Base-by-base conservation (phyloP, 2,888 invertebrate genomes). In the Shargacucullia verbasci region DNA sequence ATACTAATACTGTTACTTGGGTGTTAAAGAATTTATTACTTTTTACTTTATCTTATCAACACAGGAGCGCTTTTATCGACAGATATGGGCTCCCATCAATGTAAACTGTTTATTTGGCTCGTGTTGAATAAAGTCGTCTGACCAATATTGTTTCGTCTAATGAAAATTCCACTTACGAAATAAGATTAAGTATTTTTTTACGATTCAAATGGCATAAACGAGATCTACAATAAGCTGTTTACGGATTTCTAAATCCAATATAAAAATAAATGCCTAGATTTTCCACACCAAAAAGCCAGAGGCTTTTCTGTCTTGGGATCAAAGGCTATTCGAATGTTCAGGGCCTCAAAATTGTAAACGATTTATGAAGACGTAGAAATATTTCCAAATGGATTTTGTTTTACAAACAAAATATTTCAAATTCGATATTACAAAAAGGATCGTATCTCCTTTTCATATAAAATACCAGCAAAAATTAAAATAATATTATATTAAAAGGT, bases 1-100 rank as follows among this genome's bases (percentile, higher is more conserved):
- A 73, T 69, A 70, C 66, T 56, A 59, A 64, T 72, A 75, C n/a
- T n/a, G n/a, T 56, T 67, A 66, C 52, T 62, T 64, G 20, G 59
- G 20, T 40, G 46, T 56, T 59, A 20, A 47, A 72, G 53, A 59
- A 70, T 61, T 63, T 46, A 59, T 59, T 63, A 52, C 25, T 38
- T 48, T 60, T 59, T 63, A 52, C 25, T 38, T 48, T 60, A 64
- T 72, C 75, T 76, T 72, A 67, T 69, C 72, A 33, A 48, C 34
- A 46, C 52, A 59, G 40, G 38, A 44, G 46, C 41, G 34, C 27
- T 45, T 40, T 59, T 66, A 64, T 61, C 62, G 38, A 40, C 46
- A 14, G 39, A 43, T 41, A 68, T 15, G 14, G 45, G 49, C 62
- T 46, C 1, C n/a, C 0, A 37, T 48, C 47, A 40, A 53, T 70